Evolutionary conservation across 2,113 vertebrate species (phyloP), one percentile per base, ranked within the genome.

Genomic region (Halichoerus grypus): DNA sequence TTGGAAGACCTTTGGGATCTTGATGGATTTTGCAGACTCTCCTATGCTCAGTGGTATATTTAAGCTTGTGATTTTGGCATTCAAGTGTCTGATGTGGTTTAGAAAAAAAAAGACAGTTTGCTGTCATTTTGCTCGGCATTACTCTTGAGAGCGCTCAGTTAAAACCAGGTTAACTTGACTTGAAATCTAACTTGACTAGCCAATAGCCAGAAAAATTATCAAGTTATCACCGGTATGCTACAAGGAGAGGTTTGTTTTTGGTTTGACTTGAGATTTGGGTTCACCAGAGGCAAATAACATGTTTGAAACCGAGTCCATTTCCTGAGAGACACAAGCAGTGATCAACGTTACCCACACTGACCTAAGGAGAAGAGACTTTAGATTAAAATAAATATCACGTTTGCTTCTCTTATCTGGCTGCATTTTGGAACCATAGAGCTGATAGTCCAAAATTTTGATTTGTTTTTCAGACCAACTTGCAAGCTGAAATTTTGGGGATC

Each of bases 11-110:
- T 91, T 59, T 91, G 91, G 76, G 94, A 74, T 51, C 77, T 88
- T 97, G 90, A 98, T 96, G 96, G 31, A 39, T 96, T 98, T 97
- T 96, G 88, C 97, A 98, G 97, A 91, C 89, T 93, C 96, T 65
- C 42, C 36, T 84, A 3, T 53, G 36, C 87, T 67, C 76, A 7
- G 0, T 22, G 46, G 61, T 67, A 4, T 67, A 87, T 67, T 95
- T 86, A 91, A 67, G 67, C 71, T 79, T 69, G 49, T 79, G 93
- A 59, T 88, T 81, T 95, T 77, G 88, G 61, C 57, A 49, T 84
- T 72, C 65, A 15, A 46, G 28, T 74, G 59, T 96, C 93, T 97
- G 94, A 94, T 55, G 46, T 0, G 11, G 26, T 91, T 97, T 72
- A 51, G 88, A 71, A 67, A 79, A 71, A 65, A 77, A 79, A 88